Conservation (phyloP, 1,140 invertebrate species). For the Heliconius nattereri region DNA sequence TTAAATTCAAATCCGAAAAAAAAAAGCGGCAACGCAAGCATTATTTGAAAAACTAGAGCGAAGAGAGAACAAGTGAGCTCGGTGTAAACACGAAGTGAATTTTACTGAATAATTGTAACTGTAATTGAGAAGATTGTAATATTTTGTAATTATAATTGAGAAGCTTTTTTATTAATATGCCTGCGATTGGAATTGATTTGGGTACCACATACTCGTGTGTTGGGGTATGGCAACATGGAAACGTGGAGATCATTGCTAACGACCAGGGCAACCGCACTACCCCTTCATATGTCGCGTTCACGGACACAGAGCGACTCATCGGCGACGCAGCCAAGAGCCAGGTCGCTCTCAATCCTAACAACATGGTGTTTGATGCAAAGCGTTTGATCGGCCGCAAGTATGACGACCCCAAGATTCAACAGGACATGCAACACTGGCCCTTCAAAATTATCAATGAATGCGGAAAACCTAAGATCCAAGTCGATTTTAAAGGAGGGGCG, state of each 20-base stretch:
- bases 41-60: constrained; percentile 56
- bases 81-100: constrained; percentile 43
- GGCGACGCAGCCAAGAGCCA: constrained; percentile 90
- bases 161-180: constrained; percentile 61
- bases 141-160: background rate
- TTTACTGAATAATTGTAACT: constrained; percentile 26
- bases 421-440: constrained; percentile 86
- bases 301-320: constrained; percentile 92
- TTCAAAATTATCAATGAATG: constrained; percentile 84
- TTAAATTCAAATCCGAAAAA: no score
- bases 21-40: constrained; percentile 57
- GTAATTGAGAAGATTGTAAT: background rate
- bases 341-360: constrained; percentile 85
- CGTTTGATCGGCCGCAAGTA: constrained; percentile 85
- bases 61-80: constrained; percentile 42
- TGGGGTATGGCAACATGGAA: constrained; percentile 2
- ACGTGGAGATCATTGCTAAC: constrained; percentile 76
- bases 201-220: constrained; percentile 83
- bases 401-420: constrained; percentile 86
- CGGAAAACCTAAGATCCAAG: constrained; percentile 85
- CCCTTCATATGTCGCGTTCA: constrained; percentile 87
- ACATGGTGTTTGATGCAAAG: constrained; percentile 87
- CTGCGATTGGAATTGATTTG: constrained; percentile 87
- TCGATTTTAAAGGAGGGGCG: constrained; percentile 85
- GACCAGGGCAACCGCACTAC: constrained; percentile 90